phyloP scores from a whole-genome alignment of 2,797 vertebrate genomes.

The Muraenolepis orangiensis region DNA sequence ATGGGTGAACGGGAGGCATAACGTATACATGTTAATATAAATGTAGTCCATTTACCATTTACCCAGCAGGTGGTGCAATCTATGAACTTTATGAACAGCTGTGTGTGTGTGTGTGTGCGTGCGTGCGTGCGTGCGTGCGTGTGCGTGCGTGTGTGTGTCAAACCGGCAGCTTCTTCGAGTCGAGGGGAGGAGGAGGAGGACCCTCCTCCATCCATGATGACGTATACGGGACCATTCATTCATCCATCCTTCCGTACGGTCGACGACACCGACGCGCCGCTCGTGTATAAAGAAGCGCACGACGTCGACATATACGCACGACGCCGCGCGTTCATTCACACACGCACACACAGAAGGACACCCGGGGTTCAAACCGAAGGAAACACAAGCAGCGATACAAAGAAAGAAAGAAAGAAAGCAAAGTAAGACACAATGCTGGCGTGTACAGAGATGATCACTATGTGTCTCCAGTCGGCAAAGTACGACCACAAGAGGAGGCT shows the following conservation, averaged over 20 bases:
- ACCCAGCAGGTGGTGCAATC: constrained; percentile 55
- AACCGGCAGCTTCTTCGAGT: background rate
- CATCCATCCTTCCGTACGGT: background rate
- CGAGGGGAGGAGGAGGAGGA: too few species aligned
- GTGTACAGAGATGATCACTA: constrained; percentile 82
- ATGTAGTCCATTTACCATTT: too few species aligned
- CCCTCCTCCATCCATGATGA: too few species aligned
- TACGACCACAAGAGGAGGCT: constrained; percentile 62
- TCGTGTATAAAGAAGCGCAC: too few species aligned
- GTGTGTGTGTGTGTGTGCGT: background rate
- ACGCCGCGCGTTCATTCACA: too few species aligned
- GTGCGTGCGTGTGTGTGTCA: background rate
- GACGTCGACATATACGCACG: constrained; percentile 14
- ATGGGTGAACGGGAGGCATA: too few species aligned
- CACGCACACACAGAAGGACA: too few species aligned
- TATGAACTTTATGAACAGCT: constrained; percentile 29
- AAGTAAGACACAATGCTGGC: constrained; percentile 73
- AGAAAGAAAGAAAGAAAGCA: constrained; percentile 9
- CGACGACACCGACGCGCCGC: background rate
- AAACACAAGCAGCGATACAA: background rate
- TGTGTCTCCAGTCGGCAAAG: constrained; percentile 81
- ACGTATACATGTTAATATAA: too few species aligned
- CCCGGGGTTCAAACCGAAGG: constrained; percentile 32
- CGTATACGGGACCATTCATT: too few species aligned
- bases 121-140: too few species aligned